These are phyloP conservation scores for Cactoblastis cactorum DNA, from an alignment of 2,888 invertebrate genomes.

Conservation along the genomic window DNA sequence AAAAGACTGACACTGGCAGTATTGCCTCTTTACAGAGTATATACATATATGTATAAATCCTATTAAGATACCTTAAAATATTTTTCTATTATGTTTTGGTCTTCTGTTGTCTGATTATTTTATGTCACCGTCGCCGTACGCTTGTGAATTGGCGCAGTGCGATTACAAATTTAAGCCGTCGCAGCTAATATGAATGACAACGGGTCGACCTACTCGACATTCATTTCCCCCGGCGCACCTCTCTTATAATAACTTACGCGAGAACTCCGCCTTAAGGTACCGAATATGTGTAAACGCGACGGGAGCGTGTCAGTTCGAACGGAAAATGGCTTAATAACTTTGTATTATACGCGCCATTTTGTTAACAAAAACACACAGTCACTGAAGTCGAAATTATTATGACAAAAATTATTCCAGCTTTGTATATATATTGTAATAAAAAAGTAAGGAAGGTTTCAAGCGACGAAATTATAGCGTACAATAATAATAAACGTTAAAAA, in stretches of 20 bases:
- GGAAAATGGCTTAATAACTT: constrained; percentile 17
- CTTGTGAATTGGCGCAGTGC: constrained; percentile 64
- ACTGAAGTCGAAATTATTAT: background rate
- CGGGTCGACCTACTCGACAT: constrained; percentile 75
- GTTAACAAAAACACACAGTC: background rate
- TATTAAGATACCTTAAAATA: background rate
- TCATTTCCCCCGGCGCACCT: constrained; percentile 77
- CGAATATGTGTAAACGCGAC: constrained; percentile 40
- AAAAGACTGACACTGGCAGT: too few relatives aligned
- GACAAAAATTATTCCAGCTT: background rate
- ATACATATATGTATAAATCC: too few relatives aligned
- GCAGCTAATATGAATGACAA: constrained; percentile 79
- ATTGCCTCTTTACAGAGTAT: too few relatives aligned
- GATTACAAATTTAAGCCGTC: constrained; percentile 76
- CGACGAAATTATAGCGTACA: background rate
- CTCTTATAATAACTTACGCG: constrained; percentile 78
- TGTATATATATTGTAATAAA: background rate
- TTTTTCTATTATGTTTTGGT: background rate
- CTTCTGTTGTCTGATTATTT: background rate
- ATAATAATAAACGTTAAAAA: background rate
- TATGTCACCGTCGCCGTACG: constrained; percentile 29
- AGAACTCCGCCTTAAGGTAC: constrained; percentile 70
- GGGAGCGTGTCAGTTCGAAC: constrained; percentile 28
- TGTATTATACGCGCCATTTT: constrained; percentile 5
- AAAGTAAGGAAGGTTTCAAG: background rate